Evolutionary conservation across 2,797 vertebrate species (phyloP).

Genomic region (Myiotriccus ornatus): DNA sequence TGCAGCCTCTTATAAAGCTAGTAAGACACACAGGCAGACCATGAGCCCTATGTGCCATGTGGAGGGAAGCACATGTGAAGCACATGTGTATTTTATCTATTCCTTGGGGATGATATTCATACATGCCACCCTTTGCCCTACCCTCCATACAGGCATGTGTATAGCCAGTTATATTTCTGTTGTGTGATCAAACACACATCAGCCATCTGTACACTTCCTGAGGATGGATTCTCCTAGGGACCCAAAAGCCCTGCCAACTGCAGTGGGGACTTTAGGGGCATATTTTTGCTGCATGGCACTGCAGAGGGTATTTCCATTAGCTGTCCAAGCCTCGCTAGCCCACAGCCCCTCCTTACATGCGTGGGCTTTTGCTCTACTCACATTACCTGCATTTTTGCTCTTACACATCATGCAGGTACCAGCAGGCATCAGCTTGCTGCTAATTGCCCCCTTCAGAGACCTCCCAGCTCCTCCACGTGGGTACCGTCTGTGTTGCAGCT

Average conservation of each 20-base stretch:
- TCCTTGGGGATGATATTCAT: neutral
- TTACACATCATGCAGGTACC: neutral
- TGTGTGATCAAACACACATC: neutral
- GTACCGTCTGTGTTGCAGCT: rapidly evolving
- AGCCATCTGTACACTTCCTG: neutral
- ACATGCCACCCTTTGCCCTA: neutral
- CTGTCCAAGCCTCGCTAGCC: neutral
- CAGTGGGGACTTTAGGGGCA: rapidly evolving
- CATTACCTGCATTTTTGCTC: neutral
- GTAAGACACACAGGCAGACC: neutral
- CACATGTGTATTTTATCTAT: rapidly evolving
- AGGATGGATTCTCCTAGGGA: neutral
- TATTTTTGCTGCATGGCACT: neutral
- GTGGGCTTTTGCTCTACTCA: neutral
- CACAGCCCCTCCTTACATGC: neutral
- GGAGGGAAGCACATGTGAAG: neutral
- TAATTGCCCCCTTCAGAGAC: neutral
- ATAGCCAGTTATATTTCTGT: neutral
- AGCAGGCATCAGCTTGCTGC: neutral
- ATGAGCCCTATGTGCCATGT: neutral
- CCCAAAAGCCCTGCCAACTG: neutral
- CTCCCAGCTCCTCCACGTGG: rapidly evolving
- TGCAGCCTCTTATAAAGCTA: neutral
- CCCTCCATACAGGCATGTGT: rapidly evolving
- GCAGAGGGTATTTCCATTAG: neutral